Evolutionary conservation across 2,888 invertebrate species (phyloP).

Genomic region (Chrysolina haemoptera): DNA sequence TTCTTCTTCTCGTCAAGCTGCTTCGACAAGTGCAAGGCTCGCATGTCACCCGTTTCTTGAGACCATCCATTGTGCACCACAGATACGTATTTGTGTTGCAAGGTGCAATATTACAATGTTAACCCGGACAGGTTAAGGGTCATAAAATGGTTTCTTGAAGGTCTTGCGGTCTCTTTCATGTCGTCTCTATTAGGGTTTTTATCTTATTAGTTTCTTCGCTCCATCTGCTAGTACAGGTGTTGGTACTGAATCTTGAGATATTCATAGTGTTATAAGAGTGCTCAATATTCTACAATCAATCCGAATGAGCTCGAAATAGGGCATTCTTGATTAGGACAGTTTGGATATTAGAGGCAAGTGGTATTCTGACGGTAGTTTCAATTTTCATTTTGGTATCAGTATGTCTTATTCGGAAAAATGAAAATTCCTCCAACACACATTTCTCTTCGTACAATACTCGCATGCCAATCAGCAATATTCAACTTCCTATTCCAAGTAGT

Average conservation of each 20-base stretch:
- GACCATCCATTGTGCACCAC: conserved; percentile 35
- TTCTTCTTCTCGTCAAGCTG: conserved; percentile 43
- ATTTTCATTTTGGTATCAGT: too few species aligned
- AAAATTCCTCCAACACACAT: too few species aligned
- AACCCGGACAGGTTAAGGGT: conserved; percentile 53
- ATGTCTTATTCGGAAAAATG: too few species aligned
- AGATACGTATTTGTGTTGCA: conserved; percentile 47
- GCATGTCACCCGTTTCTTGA: conserved; percentile 25
- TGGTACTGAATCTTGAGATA: not conserved
- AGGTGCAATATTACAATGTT: conserved; percentile 54
- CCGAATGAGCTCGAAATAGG: too few species aligned
- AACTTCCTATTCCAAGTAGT: too few species aligned
- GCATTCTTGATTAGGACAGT: too few species aligned
- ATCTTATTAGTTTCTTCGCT: conserved; percentile 48
- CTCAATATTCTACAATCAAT: too few species aligned
- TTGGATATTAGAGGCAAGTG: too few species aligned
- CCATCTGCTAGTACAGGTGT: conserved; percentile 36
- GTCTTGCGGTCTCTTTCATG: conserved; percentile 56
- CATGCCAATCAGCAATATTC: too few species aligned
- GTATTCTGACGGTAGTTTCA: too few species aligned
- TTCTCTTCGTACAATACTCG: too few species aligned
- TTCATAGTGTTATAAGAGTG: too few species aligned
- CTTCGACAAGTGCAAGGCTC: conserved; percentile 42
- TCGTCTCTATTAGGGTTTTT: conserved; percentile 57
- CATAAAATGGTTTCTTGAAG: conserved; percentile 53